Percentiles rank a stretch among this genome's conserved stretches.
These are phyloP conservation scores for Hydrozoanthus tunicans DNA, from an alignment of 64 coral and sea anemone species.

Conservation along the genomic window DNA sequence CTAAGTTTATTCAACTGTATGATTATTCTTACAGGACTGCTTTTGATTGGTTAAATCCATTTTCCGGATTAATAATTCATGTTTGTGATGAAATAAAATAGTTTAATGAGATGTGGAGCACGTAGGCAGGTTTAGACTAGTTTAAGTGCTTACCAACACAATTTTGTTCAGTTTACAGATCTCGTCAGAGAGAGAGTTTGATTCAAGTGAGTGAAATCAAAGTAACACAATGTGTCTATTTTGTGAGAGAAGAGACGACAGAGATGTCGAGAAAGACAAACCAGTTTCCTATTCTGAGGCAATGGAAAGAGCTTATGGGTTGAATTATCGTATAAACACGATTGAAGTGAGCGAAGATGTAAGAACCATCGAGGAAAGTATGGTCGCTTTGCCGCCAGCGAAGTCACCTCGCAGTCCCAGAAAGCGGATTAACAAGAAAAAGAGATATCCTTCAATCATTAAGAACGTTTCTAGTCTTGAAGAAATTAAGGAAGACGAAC, in stretches of 20 bases:
- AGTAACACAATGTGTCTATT: conserved; percentile 31
- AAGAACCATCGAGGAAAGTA: conserved; percentile 45
- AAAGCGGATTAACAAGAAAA: conserved; percentile 57
- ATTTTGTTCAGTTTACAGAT: background rate
- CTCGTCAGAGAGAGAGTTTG: background rate
- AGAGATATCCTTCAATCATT: conserved; percentile 54
- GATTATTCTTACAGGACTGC: background rate
- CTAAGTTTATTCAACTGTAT: background rate
- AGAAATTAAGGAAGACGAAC: conserved; percentile 54
- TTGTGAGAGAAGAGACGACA: conserved; percentile 43
- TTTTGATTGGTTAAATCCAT: conserved; percentile 22
- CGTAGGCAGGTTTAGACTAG: conserved; percentile 36
- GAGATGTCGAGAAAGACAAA: conserved; percentile 25
- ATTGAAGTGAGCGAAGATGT: conserved; percentile 40
- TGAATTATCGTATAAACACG: conserved; percentile 14
- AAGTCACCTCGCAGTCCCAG: conserved; percentile 26
- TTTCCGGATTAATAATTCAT: conserved; percentile 44
- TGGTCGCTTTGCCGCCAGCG: conserved; percentile 18
- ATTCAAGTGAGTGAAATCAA: background rate
- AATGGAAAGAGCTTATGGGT: conserved; percentile 39
- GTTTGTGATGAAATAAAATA: conserved; percentile 36
- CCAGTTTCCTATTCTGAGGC: conserved; percentile 45
- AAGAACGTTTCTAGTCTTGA: conserved; percentile 47
- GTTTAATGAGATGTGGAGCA: conserved; percentile 39
- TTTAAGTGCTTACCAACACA: background rate